Evolutionary conservation across 2,797 vertebrate species (phyloP).

Genomic region (Xyrichtys novacula): DNA sequence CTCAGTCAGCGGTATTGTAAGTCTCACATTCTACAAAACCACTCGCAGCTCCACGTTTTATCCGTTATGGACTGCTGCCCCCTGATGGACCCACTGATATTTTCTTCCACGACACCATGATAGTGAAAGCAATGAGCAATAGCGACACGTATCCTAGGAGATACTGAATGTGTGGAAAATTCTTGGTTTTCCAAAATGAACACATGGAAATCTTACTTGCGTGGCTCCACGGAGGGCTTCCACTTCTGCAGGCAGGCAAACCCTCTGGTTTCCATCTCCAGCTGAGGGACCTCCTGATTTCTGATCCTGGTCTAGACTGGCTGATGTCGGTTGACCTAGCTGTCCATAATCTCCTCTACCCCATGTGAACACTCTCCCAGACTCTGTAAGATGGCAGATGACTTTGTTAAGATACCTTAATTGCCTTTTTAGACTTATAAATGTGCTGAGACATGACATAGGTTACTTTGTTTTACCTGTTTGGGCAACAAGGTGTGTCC

Average conservation of each 20-base stretch:
- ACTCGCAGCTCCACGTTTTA: conserved; percentile 10
- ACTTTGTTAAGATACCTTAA: conserved; percentile 10
- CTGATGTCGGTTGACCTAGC: conserved; percentile 81
- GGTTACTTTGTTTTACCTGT: conserved; percentile 84
- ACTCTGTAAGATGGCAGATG: conserved; percentile 83
- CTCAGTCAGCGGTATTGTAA: conserved; percentile 15
- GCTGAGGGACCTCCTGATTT: conserved; percentile 38
- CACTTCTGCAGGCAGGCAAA: conserved; percentile 78
- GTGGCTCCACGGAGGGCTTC: conserved; percentile 85
- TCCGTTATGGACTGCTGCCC: conserved; percentile 55
- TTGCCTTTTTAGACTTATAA: not conserved
- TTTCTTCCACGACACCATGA: not conserved
- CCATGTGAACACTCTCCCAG: conserved; percentile 91
- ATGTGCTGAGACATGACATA: not conserved
- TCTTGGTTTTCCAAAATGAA: no score
- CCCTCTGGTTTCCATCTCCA: conserved; percentile 31
- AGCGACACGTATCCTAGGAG: no score
- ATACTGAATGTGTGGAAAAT: no score
- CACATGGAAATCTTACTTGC: conserved; percentile 82
- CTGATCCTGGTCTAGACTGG: conserved; percentile 39
- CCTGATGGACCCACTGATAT: conserved; percentile 58
- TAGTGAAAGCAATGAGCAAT: not conserved
- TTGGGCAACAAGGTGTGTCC: conserved; percentile 91
- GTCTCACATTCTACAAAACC: conserved; percentile 17
- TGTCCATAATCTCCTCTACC: conserved; percentile 93